These are phyloP conservation scores for Drosophila histrio DNA, from an alignment of 2,888 invertebrate genomes.

Conservation along the genomic window DNA sequence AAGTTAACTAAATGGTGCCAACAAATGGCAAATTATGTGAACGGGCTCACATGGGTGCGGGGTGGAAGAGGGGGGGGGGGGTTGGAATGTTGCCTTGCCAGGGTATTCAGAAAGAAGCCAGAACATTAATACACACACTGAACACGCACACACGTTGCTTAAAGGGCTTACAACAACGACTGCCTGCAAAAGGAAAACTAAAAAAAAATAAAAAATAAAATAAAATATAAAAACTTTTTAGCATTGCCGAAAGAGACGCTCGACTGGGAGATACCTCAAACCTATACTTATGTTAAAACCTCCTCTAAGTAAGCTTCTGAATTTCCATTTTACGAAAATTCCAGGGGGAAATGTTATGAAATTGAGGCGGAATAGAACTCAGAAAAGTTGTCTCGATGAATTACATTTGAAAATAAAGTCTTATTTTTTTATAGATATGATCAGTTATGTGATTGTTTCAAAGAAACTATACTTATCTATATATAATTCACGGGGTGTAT, in stretches of 20 bases:
- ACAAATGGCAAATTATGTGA: slow-evolving; percentile 49
- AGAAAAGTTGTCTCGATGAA: too few species aligned
- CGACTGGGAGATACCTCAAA: neutral
- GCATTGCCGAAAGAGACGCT: neutral
- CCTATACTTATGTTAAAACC: too few species aligned
- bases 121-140: slow-evolving; percentile 20
- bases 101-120: slow-evolving; percentile 18
- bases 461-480: neutral
- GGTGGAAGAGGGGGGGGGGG: too few species aligned
- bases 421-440: too few species aligned
- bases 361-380: too few species aligned
- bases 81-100: too few species aligned
- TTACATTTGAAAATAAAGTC: too few species aligned
- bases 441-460: neutral
- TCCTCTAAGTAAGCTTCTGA: too few species aligned
- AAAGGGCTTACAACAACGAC: slow-evolving; percentile 33
- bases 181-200: slow-evolving; percentile 35
- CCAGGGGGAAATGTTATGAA: too few species aligned
- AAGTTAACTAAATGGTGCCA: slow-evolving; percentile 44
- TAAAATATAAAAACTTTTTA: slow-evolving; percentile 13
- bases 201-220: slow-evolving; percentile 8
- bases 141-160: slow-evolving; percentile 7
- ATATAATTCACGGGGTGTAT: neutral
- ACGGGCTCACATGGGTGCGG: neutral
- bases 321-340: too few species aligned